phyloP scores from a whole-genome alignment of 2,888 invertebrate genomes.

The Diploptera punctata region DNA sequence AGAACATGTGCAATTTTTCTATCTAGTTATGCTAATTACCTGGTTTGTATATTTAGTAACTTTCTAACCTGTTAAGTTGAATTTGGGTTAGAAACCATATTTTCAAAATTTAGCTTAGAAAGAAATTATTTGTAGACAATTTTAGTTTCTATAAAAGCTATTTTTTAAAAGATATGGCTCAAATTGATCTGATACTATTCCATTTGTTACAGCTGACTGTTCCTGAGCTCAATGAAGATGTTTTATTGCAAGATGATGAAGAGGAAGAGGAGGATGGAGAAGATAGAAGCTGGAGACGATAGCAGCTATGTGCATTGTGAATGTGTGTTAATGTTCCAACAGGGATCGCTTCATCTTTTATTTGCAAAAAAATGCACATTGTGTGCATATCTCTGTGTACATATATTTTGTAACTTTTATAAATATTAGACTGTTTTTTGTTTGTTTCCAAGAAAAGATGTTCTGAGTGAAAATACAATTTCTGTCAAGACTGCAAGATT shows the following conservation, averaged over 20 bases:
- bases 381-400: not conserved
- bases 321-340: not conserved
- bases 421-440: constrained; percentile 1
- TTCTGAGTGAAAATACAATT: not conserved
- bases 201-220: constrained; percentile 45
- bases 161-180: not conserved
- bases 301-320: constrained; percentile 52
- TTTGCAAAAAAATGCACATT: too few relatives aligned
- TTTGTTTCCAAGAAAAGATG: constrained; percentile 3
- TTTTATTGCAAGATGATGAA: constrained; percentile 79
- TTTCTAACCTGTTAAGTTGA: too few relatives aligned
- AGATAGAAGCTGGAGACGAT: constrained; percentile 91
- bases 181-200: too few relatives aligned
- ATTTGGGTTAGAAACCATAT: too few relatives aligned
- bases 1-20: too few relatives aligned
- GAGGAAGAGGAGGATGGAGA: constrained; percentile 86
- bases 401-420: constrained; percentile 19
- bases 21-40: too few relatives aligned
- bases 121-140: not conserved
- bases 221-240: constrained; percentile 64
- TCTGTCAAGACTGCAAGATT: not conserved
- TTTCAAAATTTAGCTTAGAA: too few relatives aligned
- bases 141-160: not conserved
- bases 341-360: too few relatives aligned
- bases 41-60: too few relatives aligned